Conservation (phyloP, 2,113 vertebrate species). For the Phalacrocorax carbo region DNA sequence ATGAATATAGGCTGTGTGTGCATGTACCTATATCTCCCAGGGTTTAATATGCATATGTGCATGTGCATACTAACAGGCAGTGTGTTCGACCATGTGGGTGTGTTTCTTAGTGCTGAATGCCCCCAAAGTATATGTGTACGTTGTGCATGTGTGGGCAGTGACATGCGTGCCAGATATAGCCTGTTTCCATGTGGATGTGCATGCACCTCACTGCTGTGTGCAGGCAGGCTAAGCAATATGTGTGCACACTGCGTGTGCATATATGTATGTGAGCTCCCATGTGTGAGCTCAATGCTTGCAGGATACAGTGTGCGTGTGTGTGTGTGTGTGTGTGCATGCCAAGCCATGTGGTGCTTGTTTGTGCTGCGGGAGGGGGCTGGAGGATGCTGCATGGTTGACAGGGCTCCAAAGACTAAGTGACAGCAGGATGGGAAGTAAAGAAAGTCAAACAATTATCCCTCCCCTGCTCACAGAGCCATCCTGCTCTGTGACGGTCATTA, state of each 20-base stretch:
- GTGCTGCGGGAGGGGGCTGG: neutral
- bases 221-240: accelerated
- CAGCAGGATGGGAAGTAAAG: neutral
- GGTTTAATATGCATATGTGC: too few relatives aligned
- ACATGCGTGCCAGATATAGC: accelerated
- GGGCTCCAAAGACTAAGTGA: neutral
- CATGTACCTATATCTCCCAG: too few relatives aligned
- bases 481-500: neutral
- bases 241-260: accelerated
- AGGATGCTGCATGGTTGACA: accelerated
- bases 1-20: neutral
- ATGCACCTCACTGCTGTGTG: accelerated
- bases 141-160: too few relatives aligned
- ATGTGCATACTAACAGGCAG: accelerated
- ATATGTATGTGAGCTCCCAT: accelerated
- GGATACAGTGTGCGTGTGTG: accelerated
- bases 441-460: neutral
- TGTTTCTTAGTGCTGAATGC: neutral
- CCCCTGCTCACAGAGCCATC: neutral
- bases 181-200: accelerated
- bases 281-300: accelerated
- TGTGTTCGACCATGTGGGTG: accelerated
- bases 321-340: accelerated
- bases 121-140: neutral
- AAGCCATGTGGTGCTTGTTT: accelerated